Evolutionary conservation across 2,113 vertebrate species (phyloP).

Genomic region (Notarius lentiginosus): DNA sequence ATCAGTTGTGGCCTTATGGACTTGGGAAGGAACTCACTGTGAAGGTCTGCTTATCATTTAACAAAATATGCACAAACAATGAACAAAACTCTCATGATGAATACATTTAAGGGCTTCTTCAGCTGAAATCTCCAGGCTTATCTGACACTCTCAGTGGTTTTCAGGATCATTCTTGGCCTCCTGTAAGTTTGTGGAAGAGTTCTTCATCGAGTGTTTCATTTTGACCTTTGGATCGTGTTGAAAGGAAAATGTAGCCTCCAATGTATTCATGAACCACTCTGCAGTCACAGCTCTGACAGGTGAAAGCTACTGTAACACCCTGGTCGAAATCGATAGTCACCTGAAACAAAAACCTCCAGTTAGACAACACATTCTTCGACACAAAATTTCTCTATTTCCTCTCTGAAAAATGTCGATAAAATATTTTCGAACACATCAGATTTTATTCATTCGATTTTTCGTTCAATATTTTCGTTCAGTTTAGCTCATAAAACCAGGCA

Average conservation of each 20-base stretch:
- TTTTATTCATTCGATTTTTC: neutral
- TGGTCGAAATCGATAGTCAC: conserved; percentile 95
- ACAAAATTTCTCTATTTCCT: neutral
- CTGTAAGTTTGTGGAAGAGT: conserved; percentile 64
- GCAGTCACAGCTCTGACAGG: conserved; percentile 88
- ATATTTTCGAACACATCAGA: neutral
- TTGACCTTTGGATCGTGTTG: conserved; percentile 95
- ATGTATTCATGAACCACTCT: conserved; percentile 96
- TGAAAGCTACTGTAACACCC: conserved; percentile 86
- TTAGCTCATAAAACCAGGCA: neutral
- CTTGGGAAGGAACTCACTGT: neutral
- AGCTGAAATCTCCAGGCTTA: neutral
- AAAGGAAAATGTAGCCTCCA: conserved; percentile 97
- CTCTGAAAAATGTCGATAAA: neutral
- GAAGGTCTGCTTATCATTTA: neutral
- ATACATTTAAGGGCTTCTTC: neutral
- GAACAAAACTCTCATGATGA: neutral
- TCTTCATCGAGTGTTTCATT: conserved; percentile 92
- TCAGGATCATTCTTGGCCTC: conserved; percentile 84
- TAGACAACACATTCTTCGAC: neutral
- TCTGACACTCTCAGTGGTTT: neutral
- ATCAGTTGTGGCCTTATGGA: neutral
- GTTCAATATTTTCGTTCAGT: neutral
- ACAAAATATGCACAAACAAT: conserved; percentile 7
- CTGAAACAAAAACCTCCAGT: conserved; percentile 66